These are phyloP conservation scores for Dasypogon diadema DNA, from an alignment of 2,888 invertebrate species.

Conservation along the genomic window DNA sequence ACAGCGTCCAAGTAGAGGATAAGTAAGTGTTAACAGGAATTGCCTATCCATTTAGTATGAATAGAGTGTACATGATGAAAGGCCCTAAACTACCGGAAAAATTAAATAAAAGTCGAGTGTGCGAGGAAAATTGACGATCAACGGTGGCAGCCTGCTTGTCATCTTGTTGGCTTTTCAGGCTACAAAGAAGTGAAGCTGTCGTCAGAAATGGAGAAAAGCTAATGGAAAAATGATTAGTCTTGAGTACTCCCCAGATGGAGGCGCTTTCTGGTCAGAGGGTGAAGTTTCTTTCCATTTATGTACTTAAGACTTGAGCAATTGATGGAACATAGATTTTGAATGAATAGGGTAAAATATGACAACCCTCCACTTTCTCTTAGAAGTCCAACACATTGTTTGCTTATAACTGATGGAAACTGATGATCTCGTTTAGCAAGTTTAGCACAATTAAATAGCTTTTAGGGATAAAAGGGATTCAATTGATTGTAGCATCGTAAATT, in stretches of 20 bases:
- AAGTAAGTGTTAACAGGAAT: not conserved
- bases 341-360: not conserved
- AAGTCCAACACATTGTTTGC: not conserved
- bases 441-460: slow-evolving; percentile 43
- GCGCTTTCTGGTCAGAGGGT: slow-evolving; percentile 12
- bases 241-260: slow-evolving; percentile 31
- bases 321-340: slow-evolving; percentile 35
- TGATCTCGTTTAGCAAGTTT: slow-evolving; percentile 21
- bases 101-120: slow-evolving; percentile 25
- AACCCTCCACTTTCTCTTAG: not conserved
- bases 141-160: slow-evolving; percentile 1
- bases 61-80: not conserved
- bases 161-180: not conserved
- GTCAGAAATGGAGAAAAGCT: not conserved
- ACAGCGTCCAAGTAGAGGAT: not conserved
- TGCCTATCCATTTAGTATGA: not conserved
- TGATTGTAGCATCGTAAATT: slow-evolving; percentile 32
- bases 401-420: slow-evolving; percentile 32
- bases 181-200: not conserved
- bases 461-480: slow-evolving; percentile 38
- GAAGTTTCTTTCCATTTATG: slow-evolving; percentile 34
- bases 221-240: slow-evolving; percentile 45
- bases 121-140: slow-evolving; percentile 14
- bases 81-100: slow-evolving; percentile 19
- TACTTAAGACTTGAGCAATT: slow-evolving; percentile 42